phyloP scores from a whole-genome alignment of 2,113 vertebrate genomes.

The Silurus meridionalis region DNA sequence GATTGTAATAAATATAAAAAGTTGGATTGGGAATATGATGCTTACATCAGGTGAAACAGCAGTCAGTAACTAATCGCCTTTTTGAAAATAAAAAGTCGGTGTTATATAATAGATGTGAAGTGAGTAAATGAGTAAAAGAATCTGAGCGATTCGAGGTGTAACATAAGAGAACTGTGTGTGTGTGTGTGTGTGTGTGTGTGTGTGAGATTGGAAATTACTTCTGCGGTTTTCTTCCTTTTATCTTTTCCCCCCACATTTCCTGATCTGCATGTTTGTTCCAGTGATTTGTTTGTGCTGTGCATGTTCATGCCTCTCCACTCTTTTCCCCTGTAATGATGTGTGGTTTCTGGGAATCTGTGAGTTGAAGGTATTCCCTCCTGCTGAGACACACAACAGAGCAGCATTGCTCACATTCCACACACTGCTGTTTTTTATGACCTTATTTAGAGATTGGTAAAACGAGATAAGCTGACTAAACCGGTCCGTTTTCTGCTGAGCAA shows the following conservation, averaged over 20 bases:
- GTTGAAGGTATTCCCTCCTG: constrained; percentile 68
- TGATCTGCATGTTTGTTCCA: not conserved
- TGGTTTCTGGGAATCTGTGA: constrained; percentile 28
- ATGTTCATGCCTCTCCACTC: constrained; percentile 33
- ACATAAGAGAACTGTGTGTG: not conserved
- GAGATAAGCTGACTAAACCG: constrained; percentile 11
- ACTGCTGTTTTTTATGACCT: constrained; percentile 33
- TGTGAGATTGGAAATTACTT: not conserved
- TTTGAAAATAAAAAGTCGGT: not conserved
- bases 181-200: too few relatives aligned
- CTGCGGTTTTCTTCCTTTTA: not conserved
- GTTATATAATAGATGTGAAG: not conserved
- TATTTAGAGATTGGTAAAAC: constrained; percentile 26
- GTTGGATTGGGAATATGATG: not conserved
- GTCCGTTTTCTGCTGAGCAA: not conserved
- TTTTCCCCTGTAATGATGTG: not conserved
- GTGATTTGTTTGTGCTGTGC: constrained; percentile 46
- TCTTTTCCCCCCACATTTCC: not conserved
- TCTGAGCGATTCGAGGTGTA: not conserved
- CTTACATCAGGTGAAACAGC: not conserved
- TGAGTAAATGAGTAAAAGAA: not conserved
- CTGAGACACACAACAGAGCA: constrained; percentile 63
- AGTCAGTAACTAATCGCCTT: too few relatives aligned
- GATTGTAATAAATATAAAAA: not conserved
- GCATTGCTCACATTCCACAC: constrained; percentile 58